Conservation (phyloP, 2,113 vertebrate species). For the Chroicocephalus ridibundus region DNA sequence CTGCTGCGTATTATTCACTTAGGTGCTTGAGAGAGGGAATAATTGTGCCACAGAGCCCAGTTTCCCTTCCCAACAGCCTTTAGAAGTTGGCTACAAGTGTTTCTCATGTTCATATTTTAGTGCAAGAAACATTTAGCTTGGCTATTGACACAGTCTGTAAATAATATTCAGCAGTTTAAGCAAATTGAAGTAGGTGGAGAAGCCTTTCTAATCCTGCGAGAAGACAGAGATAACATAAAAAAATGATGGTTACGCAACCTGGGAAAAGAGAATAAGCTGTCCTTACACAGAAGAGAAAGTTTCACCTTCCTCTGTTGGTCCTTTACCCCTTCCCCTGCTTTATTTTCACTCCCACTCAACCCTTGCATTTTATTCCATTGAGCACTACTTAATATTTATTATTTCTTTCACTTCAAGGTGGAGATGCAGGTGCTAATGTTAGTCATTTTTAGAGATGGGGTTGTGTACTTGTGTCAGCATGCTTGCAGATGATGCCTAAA, state of each 20-base stretch:
- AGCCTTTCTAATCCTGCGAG: neutral
- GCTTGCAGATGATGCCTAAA: constrained; percentile 37
- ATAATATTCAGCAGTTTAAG: neutral
- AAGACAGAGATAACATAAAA: neutral
- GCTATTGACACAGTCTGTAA: neutral
- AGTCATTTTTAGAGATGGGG: neutral
- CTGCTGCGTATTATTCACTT: neutral
- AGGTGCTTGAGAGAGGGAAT: neutral
- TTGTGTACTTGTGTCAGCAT: neutral
- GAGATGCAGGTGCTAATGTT: neutral
- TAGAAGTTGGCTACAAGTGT: neutral
- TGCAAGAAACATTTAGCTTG: neutral
- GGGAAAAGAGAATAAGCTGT: neutral
- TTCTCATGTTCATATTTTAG: neutral
- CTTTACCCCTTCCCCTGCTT: neutral
- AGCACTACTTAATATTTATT: constrained; percentile 22
- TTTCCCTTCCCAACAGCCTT: neutral
- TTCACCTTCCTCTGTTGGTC: neutral
- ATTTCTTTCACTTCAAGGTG: neutral
- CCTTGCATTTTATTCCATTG: neutral
- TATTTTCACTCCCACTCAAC: neutral
- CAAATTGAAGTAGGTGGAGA: neutral
- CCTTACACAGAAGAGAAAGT: neutral
- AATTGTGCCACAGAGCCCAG: neutral
- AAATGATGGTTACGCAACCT: neutral